These are phyloP conservation scores for Candidula unifasciata DNA, from an alignment of 2,888 invertebrate genomes.

Conservation along the genomic window DNA sequence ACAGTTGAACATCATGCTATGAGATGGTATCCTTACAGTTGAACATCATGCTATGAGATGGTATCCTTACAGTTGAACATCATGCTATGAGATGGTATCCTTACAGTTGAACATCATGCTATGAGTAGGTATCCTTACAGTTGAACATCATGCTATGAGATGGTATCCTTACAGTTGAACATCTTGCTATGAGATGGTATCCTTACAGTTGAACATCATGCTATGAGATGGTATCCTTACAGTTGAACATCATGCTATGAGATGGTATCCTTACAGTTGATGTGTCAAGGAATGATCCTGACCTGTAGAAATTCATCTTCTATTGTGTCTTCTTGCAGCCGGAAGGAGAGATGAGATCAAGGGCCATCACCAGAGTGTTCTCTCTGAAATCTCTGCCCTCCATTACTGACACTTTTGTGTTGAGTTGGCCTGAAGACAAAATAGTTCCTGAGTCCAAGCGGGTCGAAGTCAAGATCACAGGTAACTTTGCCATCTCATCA, in stretches of 20 bases:
- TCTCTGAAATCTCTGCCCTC: constrained; percentile 67
- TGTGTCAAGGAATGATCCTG: neutral
- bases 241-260: too few species aligned
- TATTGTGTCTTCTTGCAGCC: constrained; percentile 81
- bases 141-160: too few species aligned
- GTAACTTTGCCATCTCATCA: constrained; percentile 56
- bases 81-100: too few species aligned
- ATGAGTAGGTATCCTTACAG: too few species aligned
- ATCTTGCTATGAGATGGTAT: too few species aligned
- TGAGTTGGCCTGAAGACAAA: constrained; percentile 84
- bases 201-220: too few species aligned
- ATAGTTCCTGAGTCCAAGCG: constrained; percentile 86
- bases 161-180: too few species aligned
- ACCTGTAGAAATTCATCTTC: neutral
- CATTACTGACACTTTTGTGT: neutral
- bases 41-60: neutral
- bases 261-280: neutral
- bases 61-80: neutral
- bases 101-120: too few species aligned
- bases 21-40: too few species aligned
- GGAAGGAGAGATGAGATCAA: constrained; percentile 86
- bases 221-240: too few species aligned
- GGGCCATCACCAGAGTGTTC: constrained; percentile 85
- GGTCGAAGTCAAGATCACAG: constrained; percentile 85
- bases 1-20: neutral